Conservation (phyloP, 1,140 invertebrate species). For the Antheraea pernyi region DNA sequence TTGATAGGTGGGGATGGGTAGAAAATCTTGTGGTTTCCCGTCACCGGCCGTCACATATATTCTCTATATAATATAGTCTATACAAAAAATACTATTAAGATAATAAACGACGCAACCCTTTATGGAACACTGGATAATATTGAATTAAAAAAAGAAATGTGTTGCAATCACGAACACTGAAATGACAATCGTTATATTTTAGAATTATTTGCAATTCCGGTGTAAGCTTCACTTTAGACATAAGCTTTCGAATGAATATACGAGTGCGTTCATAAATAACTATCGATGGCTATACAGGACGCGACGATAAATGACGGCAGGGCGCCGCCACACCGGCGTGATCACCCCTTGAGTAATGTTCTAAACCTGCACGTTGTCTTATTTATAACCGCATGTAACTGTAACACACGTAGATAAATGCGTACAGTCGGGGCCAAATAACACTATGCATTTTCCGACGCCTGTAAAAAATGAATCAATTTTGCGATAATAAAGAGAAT, state of each 20-base stretch:
- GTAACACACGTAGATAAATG: conserved; percentile 47
- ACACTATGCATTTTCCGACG: conserved; percentile 24
- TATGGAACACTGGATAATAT: too few species aligned
- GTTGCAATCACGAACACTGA: too few species aligned
- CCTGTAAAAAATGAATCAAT: conserved; percentile 22
- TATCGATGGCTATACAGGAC: conserved; percentile 11
- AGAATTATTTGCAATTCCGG: not conserved
- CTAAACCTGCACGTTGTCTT: conserved; percentile 31
- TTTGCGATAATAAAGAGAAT: not conserved
- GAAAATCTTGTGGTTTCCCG: too few species aligned
- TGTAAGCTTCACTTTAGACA: not conserved
- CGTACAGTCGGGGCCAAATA: conserved; percentile 39
- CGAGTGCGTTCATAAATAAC: conserved; percentile 39
- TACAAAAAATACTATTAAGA: too few species aligned
- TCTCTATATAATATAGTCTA: too few species aligned
- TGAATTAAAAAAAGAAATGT: too few species aligned
- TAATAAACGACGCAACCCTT: too few species aligned
- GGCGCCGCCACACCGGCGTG: conserved; percentile 20
- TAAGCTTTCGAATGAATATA: conserved; percentile 37
- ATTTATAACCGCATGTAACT: conserved; percentile 43
- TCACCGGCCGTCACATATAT: too few species aligned
- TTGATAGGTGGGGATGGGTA: too few species aligned
- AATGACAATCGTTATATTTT: too few species aligned
- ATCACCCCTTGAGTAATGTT: conserved; percentile 40
- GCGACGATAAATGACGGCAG: conserved; percentile 34